Conservation (phyloP, 2,113 vertebrate genomes). For the Trichechus manatus region DNA sequence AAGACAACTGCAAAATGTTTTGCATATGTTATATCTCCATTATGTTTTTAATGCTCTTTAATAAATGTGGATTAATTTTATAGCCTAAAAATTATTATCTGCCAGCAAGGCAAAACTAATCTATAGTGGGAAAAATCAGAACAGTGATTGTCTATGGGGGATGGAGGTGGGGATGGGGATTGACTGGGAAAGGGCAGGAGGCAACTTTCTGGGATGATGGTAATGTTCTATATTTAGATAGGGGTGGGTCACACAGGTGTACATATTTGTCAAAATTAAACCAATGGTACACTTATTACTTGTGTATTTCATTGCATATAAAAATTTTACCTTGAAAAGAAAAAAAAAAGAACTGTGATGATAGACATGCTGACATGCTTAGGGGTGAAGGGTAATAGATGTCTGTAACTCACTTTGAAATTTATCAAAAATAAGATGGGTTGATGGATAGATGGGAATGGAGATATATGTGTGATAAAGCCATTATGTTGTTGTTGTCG, state of each 20-base stretch:
- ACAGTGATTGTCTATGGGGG: background rate
- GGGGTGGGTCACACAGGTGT: background rate
- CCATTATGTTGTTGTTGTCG: background rate
- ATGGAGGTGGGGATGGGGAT: background rate
- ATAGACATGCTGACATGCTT: background rate
- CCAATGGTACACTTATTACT: background rate
- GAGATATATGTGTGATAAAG: background rate
- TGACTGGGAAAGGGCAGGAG: background rate
- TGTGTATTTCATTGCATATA: background rate
- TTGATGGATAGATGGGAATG: background rate
- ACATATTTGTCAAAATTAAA: background rate
- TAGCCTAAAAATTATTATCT: background rate
- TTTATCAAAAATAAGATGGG: background rate
- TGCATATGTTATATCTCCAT: background rate
- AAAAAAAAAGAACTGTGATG: background rate
- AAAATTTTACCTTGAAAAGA: background rate
- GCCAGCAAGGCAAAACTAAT: background rate
- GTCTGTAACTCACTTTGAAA: background rate
- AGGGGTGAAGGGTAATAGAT: background rate
- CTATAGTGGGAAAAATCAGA: background rate
- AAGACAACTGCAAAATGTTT: background rate
- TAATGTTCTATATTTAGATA: background rate
- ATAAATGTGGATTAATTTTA: background rate
- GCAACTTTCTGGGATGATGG: background rate
- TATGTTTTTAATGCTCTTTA: slow-evolving; percentile 18